Evolutionary conservation across 37 sponge, comb jelly and placozoan genomes (phyloP), one percentile per base, ranked within the genome.

Genomic region (Amphimedon queenslandica): DNA sequence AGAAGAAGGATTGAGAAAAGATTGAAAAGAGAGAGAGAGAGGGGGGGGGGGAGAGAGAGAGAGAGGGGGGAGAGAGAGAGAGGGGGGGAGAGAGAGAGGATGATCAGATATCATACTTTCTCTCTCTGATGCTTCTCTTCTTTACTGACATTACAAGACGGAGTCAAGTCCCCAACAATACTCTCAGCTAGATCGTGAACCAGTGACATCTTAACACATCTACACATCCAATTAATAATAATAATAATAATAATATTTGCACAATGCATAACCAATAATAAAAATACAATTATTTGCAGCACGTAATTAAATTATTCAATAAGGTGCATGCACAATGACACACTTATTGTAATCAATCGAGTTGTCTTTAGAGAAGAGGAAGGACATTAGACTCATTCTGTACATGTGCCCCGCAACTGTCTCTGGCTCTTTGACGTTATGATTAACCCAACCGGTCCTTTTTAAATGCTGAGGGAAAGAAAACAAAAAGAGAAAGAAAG

Each of bases 371-470:
- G n/a, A 11, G 77, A 92, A 77, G 18, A 89, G 70, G 37, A 96
- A 81, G 0, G 90, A 43, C 85, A 96, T 85, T 71, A 96, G 75
- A 3, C 93, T 84, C 96, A 96, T 96, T 25, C 96, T 70, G 77
- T 96, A 92, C 96, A 92, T 92, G 84, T 96, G 96, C 11, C 83
- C 90, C 30, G 93, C 76, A n/a, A 96, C 93, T 25, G 79, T 89
- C 75, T 96, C 96, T 35, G 93, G 88, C 8, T 88, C 74, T 11
- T 66, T 40, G 4, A 96, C 84, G 21, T 66, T 77, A 32, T 63
- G 66, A 23, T 66, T 34, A 30, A 96, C 96, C 96, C 96, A 96
- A 3, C 96, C 96, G 10, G 90, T 92, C 31, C 96, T 57, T 33
- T 70, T 81, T 0, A 95, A 63, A 66, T 92, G 89, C 94, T 95